Percentiles rank a stretch among this genome's conserved stretches.
These are phyloP conservation scores for Piaya cayana DNA, from an alignment of 2,113 vertebrate genomes.

Conservation along the genomic window DNA sequence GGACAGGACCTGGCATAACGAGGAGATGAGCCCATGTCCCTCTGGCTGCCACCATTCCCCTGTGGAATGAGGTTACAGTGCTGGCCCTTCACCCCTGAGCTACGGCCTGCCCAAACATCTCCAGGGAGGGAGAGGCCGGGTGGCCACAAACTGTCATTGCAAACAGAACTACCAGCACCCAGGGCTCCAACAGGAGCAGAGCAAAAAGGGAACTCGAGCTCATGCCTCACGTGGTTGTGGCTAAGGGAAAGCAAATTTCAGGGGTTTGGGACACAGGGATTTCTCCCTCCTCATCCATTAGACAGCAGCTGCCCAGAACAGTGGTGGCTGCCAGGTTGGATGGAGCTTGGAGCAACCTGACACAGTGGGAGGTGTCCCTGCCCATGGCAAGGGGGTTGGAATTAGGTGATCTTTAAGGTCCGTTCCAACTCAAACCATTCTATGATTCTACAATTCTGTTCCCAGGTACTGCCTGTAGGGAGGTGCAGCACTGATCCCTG, in stretches of 20 bases:
- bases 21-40: neutral
- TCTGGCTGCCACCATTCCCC: fast-evolving
- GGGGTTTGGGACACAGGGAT: neutral
- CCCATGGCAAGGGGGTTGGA: no score
- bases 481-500: neutral
- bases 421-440: no score
- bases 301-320: no score
- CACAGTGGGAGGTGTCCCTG: no score
- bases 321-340: no score
- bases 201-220: neutral
- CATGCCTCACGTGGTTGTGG: neutral
- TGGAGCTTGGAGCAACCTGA: no score
- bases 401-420: no score
- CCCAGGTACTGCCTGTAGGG: neutral
- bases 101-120: neutral
- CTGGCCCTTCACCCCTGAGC: neutral
- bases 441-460: neutral
- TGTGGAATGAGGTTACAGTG: fast-evolving
- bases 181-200: neutral
- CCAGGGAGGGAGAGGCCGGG: neutral
- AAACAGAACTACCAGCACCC: neutral
- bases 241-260: neutral
- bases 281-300: neutral
- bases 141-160: neutral
- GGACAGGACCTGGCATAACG: neutral